These are phyloP conservation scores for Drosophila ironensis DNA, from an alignment of 1,140 invertebrate species.

Conservation along the genomic window DNA sequence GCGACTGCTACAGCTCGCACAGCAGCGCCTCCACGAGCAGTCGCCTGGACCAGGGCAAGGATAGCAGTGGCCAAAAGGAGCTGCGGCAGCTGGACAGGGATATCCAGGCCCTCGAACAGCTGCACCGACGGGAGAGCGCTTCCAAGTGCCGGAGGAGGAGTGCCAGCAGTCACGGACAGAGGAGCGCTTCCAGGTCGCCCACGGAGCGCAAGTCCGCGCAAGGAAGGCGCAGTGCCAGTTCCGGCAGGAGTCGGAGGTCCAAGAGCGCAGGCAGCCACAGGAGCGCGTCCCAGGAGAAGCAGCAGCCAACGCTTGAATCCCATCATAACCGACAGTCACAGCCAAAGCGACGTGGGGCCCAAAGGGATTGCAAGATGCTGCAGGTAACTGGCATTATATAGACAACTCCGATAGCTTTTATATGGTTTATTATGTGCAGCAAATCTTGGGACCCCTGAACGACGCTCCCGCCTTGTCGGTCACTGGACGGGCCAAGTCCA, in stretches of 20 bases:
- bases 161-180: conserved; percentile 18
- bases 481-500: conserved; percentile 44
- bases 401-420: not conserved
- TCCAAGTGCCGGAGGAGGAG: conserved; percentile 1
- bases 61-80: conserved; percentile 20
- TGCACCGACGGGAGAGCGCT: conserved; percentile 48
- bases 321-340: not conserved
- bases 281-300: conserved; percentile 25
- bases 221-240: conserved; percentile 21
- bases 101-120: conserved; percentile 45
- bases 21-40: conserved; percentile 46
- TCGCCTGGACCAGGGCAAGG: not conserved
- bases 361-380: conserved; percentile 67
- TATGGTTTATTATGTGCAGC: conserved; percentile 3
- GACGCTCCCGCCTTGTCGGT: conserved; percentile 40
- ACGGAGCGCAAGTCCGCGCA: conserved; percentile 17
- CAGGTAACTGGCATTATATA: conserved; percentile 34
- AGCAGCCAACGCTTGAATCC: not conserved
- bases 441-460: conserved; percentile 19
- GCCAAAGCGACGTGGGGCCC: conserved; percentile 3
- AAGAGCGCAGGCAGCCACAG: conserved; percentile 62
- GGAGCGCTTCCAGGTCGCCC: conserved; percentile 53
- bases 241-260: conserved; percentile 46
- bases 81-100: conserved; percentile 55
- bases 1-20: conserved; percentile 77